Evolutionary conservation across 2,113 vertebrate genomes (phyloP).

Genomic region (Silurus meridionalis): DNA sequence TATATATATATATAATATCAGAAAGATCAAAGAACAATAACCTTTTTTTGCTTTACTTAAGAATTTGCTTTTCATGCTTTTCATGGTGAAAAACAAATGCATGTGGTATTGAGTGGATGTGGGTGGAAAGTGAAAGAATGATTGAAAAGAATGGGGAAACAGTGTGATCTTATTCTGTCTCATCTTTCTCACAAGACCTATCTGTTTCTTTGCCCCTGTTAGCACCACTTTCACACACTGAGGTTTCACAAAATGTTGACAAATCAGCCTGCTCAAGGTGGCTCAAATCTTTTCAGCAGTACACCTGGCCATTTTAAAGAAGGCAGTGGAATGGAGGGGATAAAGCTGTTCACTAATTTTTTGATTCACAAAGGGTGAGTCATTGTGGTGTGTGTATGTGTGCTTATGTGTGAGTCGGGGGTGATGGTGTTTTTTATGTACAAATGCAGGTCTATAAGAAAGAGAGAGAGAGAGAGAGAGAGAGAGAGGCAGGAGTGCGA

Average conservation of each 20-base stretch:
- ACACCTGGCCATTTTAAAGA: conserved; percentile 36
- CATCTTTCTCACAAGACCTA: conserved; percentile 41
- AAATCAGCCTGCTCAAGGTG: conserved; percentile 21
- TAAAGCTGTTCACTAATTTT: conserved; percentile 35
- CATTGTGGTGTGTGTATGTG: neutral
- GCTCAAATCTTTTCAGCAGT: conserved; percentile 6
- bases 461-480: neutral
- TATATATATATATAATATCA: neutral
- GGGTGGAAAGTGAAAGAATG: conserved; percentile 11
- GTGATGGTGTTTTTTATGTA: conserved; percentile 18
- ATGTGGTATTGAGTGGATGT: neutral
- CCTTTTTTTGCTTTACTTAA: neutral
- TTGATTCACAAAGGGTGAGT: conserved; percentile 45
- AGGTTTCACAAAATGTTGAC: conserved; percentile 35
- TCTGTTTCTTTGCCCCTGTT: conserved; percentile 23
- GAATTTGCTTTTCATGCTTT: neutral
- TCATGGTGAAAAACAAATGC: neutral
- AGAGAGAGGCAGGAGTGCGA: neutral
- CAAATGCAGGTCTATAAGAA: neutral
- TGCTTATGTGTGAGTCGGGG: neutral
- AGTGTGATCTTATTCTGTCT: conserved; percentile 23
- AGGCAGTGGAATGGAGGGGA: conserved; percentile 2
- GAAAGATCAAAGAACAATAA: neutral
- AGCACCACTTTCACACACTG: neutral
- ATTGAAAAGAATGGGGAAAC: neutral